phyloP scores from a whole-genome alignment of 2,797 vertebrate species.

The Leptodactylus fallax region DNA sequence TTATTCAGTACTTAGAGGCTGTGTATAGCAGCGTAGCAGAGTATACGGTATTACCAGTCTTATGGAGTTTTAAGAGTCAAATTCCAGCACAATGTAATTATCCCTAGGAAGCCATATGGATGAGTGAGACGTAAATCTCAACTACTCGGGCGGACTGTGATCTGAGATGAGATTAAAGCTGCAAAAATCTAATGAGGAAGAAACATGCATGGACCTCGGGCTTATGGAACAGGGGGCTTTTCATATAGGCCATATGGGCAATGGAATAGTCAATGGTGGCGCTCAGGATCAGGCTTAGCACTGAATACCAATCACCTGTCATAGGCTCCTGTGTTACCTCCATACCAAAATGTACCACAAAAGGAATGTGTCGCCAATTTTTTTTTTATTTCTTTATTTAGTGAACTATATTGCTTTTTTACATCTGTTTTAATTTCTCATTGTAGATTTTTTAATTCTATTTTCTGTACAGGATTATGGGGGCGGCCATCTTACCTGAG shows the following conservation, averaged over 20 bases:
- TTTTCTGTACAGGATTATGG: too few species aligned
- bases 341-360: too few species aligned
- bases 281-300: not conserved
- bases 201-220: not conserved
- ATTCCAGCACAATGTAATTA: slow-evolving; percentile 26
- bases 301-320: not conserved
- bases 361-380: too few species aligned
- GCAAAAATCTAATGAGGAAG: slow-evolving; percentile 26
- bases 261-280: not conserved
- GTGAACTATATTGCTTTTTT: too few species aligned
- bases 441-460: too few species aligned
- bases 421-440: too few species aligned
- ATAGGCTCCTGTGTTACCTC: not conserved
- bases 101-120: slow-evolving; percentile 42
- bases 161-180: slow-evolving; percentile 41
- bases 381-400: too few species aligned
- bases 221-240: not conserved
- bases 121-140: slow-evolving; percentile 15
- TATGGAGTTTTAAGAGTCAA: not conserved
- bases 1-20: not conserved
- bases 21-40: not conserved
- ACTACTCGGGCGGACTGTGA: not conserved
- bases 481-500: too few species aligned
- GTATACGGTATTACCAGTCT: not conserved
- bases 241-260: slow-evolving; percentile 26